Conservation (phyloP, 2,888 invertebrate genomes). For the Synanthedon vespiformis region DNA sequence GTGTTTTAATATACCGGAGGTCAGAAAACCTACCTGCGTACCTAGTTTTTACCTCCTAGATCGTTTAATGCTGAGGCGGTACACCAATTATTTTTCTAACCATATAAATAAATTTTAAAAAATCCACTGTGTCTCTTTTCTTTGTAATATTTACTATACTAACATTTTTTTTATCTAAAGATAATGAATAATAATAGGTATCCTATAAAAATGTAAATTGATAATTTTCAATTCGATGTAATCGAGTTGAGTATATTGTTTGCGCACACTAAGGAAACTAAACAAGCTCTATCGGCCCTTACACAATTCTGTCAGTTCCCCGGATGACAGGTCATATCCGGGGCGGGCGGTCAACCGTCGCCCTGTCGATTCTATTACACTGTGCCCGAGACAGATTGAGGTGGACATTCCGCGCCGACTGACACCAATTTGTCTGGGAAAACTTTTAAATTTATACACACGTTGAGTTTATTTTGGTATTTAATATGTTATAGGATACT, state of each 20-base stretch:
- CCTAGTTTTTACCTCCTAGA: too few species aligned
- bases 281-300: conserved; percentile 36
- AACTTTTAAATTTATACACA: background rate
- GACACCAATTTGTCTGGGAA: conserved; percentile 22
- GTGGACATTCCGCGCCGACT: conserved; percentile 17
- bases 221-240: background rate
- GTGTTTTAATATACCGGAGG: too few species aligned
- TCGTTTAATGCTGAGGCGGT: too few species aligned
- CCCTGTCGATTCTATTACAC: conserved; percentile 58
- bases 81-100: too few species aligned
- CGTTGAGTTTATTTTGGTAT: background rate
- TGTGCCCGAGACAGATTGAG: conserved; percentile 52
- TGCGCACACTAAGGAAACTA: conserved; percentile 37
- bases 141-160: too few species aligned
- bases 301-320: conserved; percentile 42
- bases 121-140: too few species aligned
- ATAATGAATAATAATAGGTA: too few species aligned
- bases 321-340: conserved; percentile 61
- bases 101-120: too few species aligned
- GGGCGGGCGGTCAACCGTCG: conserved; percentile 39
- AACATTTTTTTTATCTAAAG: too few species aligned
- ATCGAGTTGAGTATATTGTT: conserved; percentile 33
- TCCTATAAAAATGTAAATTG: too few species aligned
- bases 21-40: too few species aligned
- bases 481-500: background rate